Base-by-base conservation (phyloP, 1,140 invertebrate species). In the Centruroides sculpturatus region DNA sequence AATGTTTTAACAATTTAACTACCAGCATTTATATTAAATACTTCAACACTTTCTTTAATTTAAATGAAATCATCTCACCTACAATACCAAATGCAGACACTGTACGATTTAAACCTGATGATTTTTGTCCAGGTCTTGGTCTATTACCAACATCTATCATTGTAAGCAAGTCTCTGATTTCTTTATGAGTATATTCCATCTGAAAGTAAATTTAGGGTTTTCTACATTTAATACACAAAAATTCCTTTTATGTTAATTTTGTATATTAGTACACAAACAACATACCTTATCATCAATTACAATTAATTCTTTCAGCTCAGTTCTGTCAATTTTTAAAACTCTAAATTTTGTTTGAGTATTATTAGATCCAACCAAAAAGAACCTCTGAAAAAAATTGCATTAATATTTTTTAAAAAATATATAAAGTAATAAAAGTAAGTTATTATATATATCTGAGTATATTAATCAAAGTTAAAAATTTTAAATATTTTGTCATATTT, bases 361-460 rank as follows among this genome's bases (percentile, higher is more conserved):
- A 71, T 97, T 98, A 12, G 91, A 94, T 47, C 92, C 93, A 70
- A 98, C 86, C 61, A 98, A 76, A 77, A 90, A 96, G 73, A 90
- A 87, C 70, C 86, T 57, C 59, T 64, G 23, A 13, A 49, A 58
- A 53, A 60, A 23, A 35, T 57, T 23, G 23, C 23, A 23, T 23
- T 23, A 23, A 23, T 23, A 23, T 23, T 23, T 23, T 23, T 23
- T 23, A 1, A 23, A 23, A 23, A 23, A 23, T 23, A 23, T 23
- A 23, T 23, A 23, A 23, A 23, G 23, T 23, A 23, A 23, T 23
- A 23, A 23, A 23, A 23, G 23, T 23, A 23, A 23, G 23, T 23
- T 23, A 23, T 23, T 23, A n/a, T n/a, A n/a, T n/a, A n/a, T n/a
- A n/a, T n/a, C n/a, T n/a, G n/a, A n/a, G n/a, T n/a, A n/a, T n/a